These are phyloP conservation scores for Pogonocherus hispidulus DNA, from an alignment of 2,888 invertebrate genomes.

Conservation along the genomic window DNA sequence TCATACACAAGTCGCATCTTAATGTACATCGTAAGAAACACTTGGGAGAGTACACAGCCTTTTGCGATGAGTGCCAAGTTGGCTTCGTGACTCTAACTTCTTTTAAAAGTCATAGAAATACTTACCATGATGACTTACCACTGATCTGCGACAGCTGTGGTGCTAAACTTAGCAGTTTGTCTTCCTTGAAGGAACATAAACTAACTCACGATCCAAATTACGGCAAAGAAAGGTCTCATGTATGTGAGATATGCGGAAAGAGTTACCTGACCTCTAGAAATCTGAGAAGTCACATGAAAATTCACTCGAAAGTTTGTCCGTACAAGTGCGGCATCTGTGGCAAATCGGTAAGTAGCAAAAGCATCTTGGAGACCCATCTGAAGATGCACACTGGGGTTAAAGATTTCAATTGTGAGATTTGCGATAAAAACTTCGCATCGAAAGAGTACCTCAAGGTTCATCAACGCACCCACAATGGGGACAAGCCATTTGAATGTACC, in stretches of 20 bases:
- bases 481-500: constrained; percentile 72
- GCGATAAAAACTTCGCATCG: constrained; percentile 61
- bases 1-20: constrained; percentile 74
- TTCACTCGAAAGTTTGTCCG: constrained; percentile 55
- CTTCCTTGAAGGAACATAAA: constrained; percentile 60
- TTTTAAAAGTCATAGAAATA: constrained; percentile 58
- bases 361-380: constrained; percentile 62
- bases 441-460: constrained; percentile 71
- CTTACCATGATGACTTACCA: constrained; percentile 56
- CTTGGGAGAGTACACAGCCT: constrained; percentile 65
- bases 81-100: constrained; percentile 60
- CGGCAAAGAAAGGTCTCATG: constrained; percentile 56
- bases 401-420: constrained; percentile 58
- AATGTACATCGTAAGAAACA: constrained; percentile 74
- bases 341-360: constrained; percentile 63
- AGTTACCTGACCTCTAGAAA: constrained; percentile 65
- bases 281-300: constrained; percentile 60
- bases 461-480: constrained; percentile 72
- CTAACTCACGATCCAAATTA: constrained; percentile 56
- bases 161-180: constrained; percentile 53
- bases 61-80: constrained; percentile 61
- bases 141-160: constrained; percentile 60
- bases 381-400: constrained; percentile 66
- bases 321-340: constrained; percentile 64
- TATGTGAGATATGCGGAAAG: constrained; percentile 68